A percentile compares a stretch with the other conserved stretches of the same genome.
Conservation (phyloP, 2,888 invertebrate species). For the Caenorhabditis afra region DNA sequence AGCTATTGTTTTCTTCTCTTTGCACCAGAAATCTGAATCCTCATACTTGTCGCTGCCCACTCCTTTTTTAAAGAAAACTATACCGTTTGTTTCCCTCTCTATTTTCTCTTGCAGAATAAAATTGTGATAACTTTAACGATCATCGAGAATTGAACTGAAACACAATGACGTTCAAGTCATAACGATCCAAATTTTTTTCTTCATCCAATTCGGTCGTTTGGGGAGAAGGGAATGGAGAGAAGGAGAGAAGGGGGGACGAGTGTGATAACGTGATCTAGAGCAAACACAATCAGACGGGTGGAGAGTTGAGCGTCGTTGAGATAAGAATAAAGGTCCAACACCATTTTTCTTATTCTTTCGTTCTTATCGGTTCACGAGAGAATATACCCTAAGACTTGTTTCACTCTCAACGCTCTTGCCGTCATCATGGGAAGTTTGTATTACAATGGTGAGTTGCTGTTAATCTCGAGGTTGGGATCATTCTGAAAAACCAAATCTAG, state of each 20-base stretch:
- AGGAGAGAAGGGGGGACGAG: background rate
- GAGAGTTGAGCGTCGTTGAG: background rate
- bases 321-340: slow-evolving; percentile 44
- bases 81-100: background rate
- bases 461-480: no score
- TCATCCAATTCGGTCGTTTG: no score
- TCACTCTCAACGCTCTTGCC: no score
- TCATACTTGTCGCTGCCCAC: background rate
- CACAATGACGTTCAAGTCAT: no score
- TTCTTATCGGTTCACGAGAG: slow-evolving; percentile 16
- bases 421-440: slow-evolving; percentile 27
- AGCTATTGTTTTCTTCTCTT: slow-evolving; percentile 38
- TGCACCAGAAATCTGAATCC: slow-evolving; percentile 39
- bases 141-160: no score
- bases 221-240: no score
- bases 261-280: slow-evolving; percentile 46
- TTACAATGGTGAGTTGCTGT: slow-evolving; percentile 30
- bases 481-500: no score
- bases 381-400: slow-evolving; percentile 6
- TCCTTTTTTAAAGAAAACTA: background rate
- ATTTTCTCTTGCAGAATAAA: background rate
- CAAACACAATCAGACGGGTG: slow-evolving; percentile 38
- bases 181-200: no score
- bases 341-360: background rate
- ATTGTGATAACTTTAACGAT: background rate